phyloP scores from a whole-genome alignment of 2,113 vertebrate species.

The Lipophrys pholis region DNA sequence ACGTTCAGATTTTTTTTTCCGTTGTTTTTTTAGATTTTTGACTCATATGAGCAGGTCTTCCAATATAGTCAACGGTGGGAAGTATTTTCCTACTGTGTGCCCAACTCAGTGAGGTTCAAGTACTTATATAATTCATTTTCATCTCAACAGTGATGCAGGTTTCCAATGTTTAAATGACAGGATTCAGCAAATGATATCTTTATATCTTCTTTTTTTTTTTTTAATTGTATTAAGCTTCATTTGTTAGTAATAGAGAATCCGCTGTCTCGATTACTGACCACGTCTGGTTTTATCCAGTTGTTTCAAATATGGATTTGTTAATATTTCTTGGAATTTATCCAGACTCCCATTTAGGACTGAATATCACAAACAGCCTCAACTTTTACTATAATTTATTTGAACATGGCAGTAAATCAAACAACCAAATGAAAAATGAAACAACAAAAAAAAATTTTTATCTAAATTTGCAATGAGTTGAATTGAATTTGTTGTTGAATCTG shows the following conservation, averaged over 20 bases:
- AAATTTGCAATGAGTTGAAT: too few relatives aligned
- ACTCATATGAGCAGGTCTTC: constrained; percentile 60
- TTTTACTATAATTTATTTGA: too few relatives aligned
- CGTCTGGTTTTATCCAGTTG: constrained; percentile 19
- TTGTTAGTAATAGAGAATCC: constrained; percentile 30
- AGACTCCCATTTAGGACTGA: not conserved
- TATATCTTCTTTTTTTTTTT: constrained; percentile 34
- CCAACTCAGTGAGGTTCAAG: constrained; percentile 32
- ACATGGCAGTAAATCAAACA: too few relatives aligned
- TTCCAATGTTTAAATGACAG: constrained; percentile 27
- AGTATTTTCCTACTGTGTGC: constrained; percentile 22
- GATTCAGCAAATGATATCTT: constrained; percentile 20
- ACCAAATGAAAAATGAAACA: too few relatives aligned
- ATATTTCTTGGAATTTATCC: not conserved
- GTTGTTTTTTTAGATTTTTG: constrained; percentile 27
- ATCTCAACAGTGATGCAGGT: constrained; percentile 21
- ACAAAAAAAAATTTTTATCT: not conserved
- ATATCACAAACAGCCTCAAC: not conserved
- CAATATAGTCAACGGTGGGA: constrained; percentile 40
- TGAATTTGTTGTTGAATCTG: too few relatives aligned
- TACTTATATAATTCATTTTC: constrained; percentile 7
- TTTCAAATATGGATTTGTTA: constrained; percentile 6
- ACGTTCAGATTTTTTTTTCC: constrained; percentile 20
- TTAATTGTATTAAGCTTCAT: constrained; percentile 16
- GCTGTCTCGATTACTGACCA: constrained; percentile 14